A percentile compares a stretch with the other conserved stretches of the same genome.
Conservation (phyloP, 2,113 vertebrate species). For the Coturnix japonica region DNA sequence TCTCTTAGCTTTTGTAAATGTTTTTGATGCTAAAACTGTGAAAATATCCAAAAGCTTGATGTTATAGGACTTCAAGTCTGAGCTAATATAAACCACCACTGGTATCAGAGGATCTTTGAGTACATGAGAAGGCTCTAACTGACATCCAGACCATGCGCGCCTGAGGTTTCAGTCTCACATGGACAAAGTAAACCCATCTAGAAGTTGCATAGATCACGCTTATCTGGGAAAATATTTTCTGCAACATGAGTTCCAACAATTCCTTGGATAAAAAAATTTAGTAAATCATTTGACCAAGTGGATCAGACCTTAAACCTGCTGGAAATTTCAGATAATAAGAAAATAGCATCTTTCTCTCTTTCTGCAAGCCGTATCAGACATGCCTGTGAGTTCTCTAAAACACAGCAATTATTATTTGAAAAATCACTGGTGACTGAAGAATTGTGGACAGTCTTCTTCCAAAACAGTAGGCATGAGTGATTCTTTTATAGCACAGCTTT, state of each 20-base stretch:
- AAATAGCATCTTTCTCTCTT: neutral
- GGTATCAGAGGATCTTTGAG: neutral
- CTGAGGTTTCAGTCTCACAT: neutral
- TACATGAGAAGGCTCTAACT: neutral
- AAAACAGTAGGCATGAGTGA: neutral
- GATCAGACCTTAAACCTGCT: neutral
- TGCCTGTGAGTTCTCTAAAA: neutral
- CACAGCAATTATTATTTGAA: neutral
- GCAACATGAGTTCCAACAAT: neutral
- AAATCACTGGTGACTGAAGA: neutral
- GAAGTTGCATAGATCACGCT: neutral
- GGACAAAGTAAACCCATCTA: neutral
- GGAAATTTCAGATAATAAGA: neutral
- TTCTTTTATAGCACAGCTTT: neutral
- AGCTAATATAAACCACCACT: accelerated
- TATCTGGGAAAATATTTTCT: neutral
- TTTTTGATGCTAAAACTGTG: neutral
- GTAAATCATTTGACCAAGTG: neutral
- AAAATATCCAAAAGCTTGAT: neutral
- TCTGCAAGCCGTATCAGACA: neutral
- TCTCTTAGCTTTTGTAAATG: neutral
- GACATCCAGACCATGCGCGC: neutral
- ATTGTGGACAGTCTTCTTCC: neutral
- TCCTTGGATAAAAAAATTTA: neutral
- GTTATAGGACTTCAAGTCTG: neutral